These are phyloP conservation scores for Prinia subflava DNA, from an alignment of 2,113 vertebrate genomes.

Conservation along the genomic window DNA sequence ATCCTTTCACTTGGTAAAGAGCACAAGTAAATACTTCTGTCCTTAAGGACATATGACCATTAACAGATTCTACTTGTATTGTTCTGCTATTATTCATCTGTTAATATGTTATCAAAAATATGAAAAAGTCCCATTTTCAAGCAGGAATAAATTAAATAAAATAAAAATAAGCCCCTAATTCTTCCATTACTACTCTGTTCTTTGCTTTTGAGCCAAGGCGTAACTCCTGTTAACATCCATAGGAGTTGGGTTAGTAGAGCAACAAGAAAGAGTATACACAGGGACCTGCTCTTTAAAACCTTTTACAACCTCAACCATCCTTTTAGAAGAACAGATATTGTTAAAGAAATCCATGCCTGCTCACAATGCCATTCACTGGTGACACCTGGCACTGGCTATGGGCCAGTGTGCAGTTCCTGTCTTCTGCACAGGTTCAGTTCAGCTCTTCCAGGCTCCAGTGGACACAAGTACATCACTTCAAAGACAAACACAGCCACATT, in stretches of 20 bases:
- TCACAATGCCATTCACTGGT: accelerated
- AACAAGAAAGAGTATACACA: neutral
- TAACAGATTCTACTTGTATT: neutral
- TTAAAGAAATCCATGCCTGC: neutral
- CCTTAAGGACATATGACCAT: neutral
- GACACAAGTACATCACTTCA: neutral
- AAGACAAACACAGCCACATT: neutral
- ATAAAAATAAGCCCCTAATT: neutral
- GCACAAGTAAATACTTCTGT: neutral
- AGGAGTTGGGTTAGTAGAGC: neutral
- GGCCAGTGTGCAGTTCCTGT: accelerated
- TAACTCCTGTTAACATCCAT: neutral
- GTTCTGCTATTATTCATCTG: neutral
- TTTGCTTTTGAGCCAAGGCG: neutral
- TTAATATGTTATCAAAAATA: neutral
- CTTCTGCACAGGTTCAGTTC: neutral
- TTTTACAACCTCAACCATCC: neutral
- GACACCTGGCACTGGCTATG: neutral
- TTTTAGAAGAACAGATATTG: neutral
- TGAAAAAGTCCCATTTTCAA: neutral
- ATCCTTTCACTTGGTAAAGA: neutral
- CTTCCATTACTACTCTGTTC: neutral
- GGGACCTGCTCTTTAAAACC: neutral
- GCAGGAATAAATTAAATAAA: neutral
- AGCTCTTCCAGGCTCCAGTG: neutral